phyloP scores from a whole-genome alignment of 2,797 vertebrate genomes.

The Potorous gilbertii region DNA sequence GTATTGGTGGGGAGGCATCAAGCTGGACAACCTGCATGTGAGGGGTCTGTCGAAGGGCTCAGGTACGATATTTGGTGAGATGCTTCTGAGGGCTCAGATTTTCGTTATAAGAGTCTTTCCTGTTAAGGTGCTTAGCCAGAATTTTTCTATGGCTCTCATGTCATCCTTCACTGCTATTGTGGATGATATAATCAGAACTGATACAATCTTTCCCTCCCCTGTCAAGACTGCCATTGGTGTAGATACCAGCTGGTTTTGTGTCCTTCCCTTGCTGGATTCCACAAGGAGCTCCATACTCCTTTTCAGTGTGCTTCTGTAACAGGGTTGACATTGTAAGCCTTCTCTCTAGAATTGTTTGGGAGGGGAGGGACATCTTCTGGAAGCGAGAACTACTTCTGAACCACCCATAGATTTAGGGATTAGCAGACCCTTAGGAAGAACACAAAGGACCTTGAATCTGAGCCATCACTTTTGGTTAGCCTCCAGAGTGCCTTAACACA shows the following conservation, averaged over 20 bases:
- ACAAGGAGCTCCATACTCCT: conserved; percentile 56
- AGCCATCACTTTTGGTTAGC: conserved; percentile 22
- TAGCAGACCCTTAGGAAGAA: conserved; percentile 71
- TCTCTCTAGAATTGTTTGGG: conserved; percentile 67
- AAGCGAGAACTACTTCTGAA: conserved; percentile 63
- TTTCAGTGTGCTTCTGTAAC: conserved; percentile 53
- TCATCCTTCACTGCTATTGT: conserved; percentile 60
- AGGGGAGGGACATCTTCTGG: conserved; percentile 49
- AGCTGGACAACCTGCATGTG: conserved; percentile 75
- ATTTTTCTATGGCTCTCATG: conserved; percentile 61
- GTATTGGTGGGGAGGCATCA: conserved; percentile 67
- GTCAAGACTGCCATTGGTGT: conserved; percentile 49
- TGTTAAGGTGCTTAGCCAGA: conserved; percentile 57
- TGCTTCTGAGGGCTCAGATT: conserved; percentile 78
- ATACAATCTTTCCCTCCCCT: conserved; percentile 47
- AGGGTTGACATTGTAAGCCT: conserved; percentile 62
- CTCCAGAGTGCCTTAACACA: conserved; percentile 49
- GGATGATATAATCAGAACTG: background rate
- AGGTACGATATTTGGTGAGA: conserved; percentile 72
- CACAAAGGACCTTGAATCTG: conserved; percentile 72
- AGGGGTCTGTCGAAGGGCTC: conserved; percentile 64
- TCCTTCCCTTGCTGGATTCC: conserved; percentile 52
- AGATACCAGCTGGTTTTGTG: conserved; percentile 44
- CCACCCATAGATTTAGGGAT: conserved; percentile 59
- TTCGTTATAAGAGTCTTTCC: conserved; percentile 72